Evolutionary conservation across 2,888 invertebrate genomes (phyloP), one percentile per base, ranked within the genome.

Genomic region (Drosophila suboccidentalis): DNA sequence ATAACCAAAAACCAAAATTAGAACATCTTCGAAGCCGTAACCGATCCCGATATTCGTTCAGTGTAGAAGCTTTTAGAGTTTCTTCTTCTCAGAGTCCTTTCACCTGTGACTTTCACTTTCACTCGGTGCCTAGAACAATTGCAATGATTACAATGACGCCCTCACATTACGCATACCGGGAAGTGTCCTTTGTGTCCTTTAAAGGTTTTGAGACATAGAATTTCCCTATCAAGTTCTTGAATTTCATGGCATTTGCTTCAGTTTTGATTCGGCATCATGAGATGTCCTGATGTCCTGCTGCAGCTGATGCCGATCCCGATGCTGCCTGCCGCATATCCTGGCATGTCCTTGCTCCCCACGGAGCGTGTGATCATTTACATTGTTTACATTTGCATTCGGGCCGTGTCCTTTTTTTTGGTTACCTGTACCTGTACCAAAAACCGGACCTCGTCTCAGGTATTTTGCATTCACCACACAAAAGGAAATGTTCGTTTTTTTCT

Each of bases 361-460:
- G 88, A 79, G 90, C 88, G 85, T 90, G 90, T 90, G 91, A 90
- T 90, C 87, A 89, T 66, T 66, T 75, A 54, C 64, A 71, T 65
- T 87, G 75, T 81, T 81, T 75, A 63, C 78, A 90, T 87, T 89
- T 82, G 80, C 90, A 89, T 83, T 63, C 51, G 50, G 64, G 60
- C 59, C 59, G 19, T 62, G 76, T 75, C 87, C 80, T 78, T 80
- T 79, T 81, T 26, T 26, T 26, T 19, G 2, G 2, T 19, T 19
- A 19, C 19, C 2, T 19, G 19, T 81, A 81, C 80, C 80, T 81
- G 80, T 78, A 29, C 49, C 32, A 50, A 50, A 49, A 57, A 65
- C 55, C 51, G 38, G 44, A 60, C 65, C n/a, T 11, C 11, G 44
- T 60, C 67, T 55, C 62, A 71, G 85, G 70, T 77, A 78, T 84